Evolutionary conservation across 1,140 invertebrate species (phyloP), one percentile per base, ranked within the genome.

Genomic region (Cydia strobilella): DNA sequence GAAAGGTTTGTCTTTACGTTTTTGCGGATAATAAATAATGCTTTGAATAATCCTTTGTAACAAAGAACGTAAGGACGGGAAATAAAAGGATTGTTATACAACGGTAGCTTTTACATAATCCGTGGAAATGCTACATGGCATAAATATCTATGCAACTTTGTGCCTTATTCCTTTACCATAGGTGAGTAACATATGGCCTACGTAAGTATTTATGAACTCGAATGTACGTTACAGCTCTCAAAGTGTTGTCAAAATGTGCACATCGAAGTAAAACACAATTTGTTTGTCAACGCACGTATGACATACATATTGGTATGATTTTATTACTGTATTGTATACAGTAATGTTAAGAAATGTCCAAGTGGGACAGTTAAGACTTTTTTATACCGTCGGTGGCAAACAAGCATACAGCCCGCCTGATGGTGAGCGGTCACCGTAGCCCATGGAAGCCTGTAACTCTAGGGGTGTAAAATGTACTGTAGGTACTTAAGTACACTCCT

Each of bases 71-170:
- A 51, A 51, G 48, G 48, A 51, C 48, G 48, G 48, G 48, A 51
- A 51, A 51, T 51, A 51, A 51, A 51, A 51, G 48, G 48, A 51
- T 51, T 51, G 18, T 51, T 51, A 51, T n/a, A 51, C 48, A 51
- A 51, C 48, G 48, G n/a, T 51, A 51, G n/a, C n/a, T 18, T 51
- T 51, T 51, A 5, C 48, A 51, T 51, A 51, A 51, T n/a, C 48
- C 48, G 48, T 51, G 48, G 48, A 51, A 51, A n/a, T n/a, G n/a
- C 48, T n/a, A n/a, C n/a, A 4, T 45, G 13, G 42, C 42, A 15
- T 45, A 45, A 45, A 45, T 3, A 45, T 45, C 3, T 45, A 45
- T 15, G 3, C 42, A 15, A 45, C 13, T 45, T 45, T 45, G 42
- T 45, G 13, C 42, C 42, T 45, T 45, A 12, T 45, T 4, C 10